Evolutionary conservation across 2,888 invertebrate genomes (phyloP), one percentile per base, ranked within the genome.

Genomic region (Stegophylla sp.): DNA sequence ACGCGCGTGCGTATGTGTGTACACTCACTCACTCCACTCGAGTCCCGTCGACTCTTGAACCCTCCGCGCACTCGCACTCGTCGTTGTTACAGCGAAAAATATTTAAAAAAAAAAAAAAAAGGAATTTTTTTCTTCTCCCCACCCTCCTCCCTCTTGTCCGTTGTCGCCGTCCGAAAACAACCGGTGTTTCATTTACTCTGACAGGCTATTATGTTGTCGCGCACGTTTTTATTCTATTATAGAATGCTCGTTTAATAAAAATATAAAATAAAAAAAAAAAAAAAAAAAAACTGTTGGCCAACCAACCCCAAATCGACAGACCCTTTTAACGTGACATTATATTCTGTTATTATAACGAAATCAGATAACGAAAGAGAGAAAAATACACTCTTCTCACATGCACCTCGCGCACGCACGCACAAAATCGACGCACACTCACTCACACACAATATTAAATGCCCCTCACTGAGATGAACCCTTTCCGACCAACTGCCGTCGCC

Each of bases 301-400:
- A 43, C 28, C 59, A 20, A 79, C 79, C 79, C 79, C 51, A 71
- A n/a, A 79, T 79, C 79, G 79, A 34, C 69, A 26, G 51, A 61
- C 71, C 79, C 79, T 71, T 69, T 77, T 79, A 71, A 59, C 61
- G 79, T 51, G 69, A 79, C 79, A 71, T 61, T 79, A 79, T 71
- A 79, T 79, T 69, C 45, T 79, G 79, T 79, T 79, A 71, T 79
- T 79, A 41, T 79, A 79, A 79, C 79, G 79, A 79, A 79, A 79
- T 79, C 79, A 71, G 79, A 79, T 79, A 79, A 71, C 69, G 69
- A 71, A 63, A 69, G 20, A 59, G 77, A 67, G 77, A 67, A 76
- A 66, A n/a, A 64, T 7, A 34, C 34, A 34, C 34, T 34, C 34
- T 5, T n/a, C 34, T 5, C 34, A 34, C 34, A 34, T 7, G 7